Conservation (phyloP, 2,888 invertebrate species). For the Chymomyza caudatula region DNA sequence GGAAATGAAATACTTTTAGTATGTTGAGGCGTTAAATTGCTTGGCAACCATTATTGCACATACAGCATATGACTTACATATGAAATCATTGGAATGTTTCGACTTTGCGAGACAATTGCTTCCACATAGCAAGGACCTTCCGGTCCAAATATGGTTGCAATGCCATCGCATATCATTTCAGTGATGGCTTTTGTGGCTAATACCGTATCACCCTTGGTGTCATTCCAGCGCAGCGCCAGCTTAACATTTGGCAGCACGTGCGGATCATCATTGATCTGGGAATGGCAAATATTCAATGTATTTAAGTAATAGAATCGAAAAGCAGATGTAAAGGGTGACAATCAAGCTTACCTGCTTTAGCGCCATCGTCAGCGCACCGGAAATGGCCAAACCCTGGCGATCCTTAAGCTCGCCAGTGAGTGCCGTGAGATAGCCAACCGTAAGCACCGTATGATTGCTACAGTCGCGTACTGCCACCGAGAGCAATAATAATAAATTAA, state of each 20-base stretch:
- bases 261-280: slow-evolving; percentile 85
- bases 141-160: slow-evolving; percentile 96
- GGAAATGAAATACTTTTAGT: neutral
- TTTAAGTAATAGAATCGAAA: neutral
- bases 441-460: slow-evolving; percentile 81
- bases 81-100: slow-evolving; percentile 97
- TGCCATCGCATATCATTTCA: slow-evolving; percentile 93
- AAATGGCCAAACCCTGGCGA: slow-evolving; percentile 91
- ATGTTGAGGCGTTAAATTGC: neutral
- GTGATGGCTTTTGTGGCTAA: slow-evolving; percentile 90
- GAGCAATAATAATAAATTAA: slow-evolving; percentile 82
- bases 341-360: slow-evolving; percentile 84
- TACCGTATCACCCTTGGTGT: slow-evolving; percentile 91
- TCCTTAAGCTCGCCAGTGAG: slow-evolving; percentile 87
- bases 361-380: slow-evolving; percentile 94
- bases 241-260: slow-evolving; percentile 86
- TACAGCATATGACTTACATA: slow-evolving; percentile 94
- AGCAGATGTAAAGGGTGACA: neutral
- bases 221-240: slow-evolving; percentile 87
- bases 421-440: slow-evolving; percentile 91
- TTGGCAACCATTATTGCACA: slow-evolving; percentile 1
- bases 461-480: slow-evolving; percentile 80
- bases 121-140: slow-evolving; percentile 97
- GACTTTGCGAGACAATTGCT: slow-evolving; percentile 94
- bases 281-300: slow-evolving; percentile 4